These are phyloP conservation scores for Allygus modestus DNA, from an alignment of 2,888 invertebrate species.

Conservation along the genomic window DNA sequence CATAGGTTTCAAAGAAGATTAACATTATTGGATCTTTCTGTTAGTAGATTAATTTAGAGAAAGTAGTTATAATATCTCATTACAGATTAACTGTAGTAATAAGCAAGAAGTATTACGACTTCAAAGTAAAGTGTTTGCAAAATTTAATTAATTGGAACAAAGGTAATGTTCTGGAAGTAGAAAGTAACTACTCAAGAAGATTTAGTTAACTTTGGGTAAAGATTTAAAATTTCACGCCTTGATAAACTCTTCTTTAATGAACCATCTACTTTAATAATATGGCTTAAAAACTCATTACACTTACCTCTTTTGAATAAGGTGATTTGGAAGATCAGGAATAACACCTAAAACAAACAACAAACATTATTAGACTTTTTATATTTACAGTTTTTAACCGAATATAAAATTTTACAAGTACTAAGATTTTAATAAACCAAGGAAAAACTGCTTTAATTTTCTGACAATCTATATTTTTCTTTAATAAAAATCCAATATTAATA, in stretches of 20 bases:
- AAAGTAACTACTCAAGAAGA: constrained; percentile 11
- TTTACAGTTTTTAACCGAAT: too few species aligned
- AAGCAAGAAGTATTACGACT: neutral
- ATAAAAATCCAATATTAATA: too few species aligned
- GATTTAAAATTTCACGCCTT: neutral
- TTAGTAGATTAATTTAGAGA: too few species aligned
- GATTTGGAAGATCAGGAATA: neutral
- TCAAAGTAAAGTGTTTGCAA: neutral
- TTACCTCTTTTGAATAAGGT: neutral
- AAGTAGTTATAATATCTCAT: neutral
- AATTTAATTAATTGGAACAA: neutral
- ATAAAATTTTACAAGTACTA: too few species aligned
- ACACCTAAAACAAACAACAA: constrained; percentile 14
- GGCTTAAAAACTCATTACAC: too few species aligned
- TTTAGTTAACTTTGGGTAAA: neutral
- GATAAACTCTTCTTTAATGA: neutral
- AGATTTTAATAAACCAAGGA: too few species aligned
- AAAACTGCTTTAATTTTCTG: too few species aligned
- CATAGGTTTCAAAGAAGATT: too few species aligned
- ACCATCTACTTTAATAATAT: too few species aligned
- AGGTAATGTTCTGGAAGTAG: constrained; percentile 20
- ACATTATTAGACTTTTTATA: too few species aligned
- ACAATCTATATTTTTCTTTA: too few species aligned
- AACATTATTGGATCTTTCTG: too few species aligned
- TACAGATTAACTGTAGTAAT: neutral